Evolutionary conservation across 1,140 invertebrate species (phyloP), one percentile per base, ranked within the genome.

Genomic region (Bursaphelenchus mucronatus): DNA sequence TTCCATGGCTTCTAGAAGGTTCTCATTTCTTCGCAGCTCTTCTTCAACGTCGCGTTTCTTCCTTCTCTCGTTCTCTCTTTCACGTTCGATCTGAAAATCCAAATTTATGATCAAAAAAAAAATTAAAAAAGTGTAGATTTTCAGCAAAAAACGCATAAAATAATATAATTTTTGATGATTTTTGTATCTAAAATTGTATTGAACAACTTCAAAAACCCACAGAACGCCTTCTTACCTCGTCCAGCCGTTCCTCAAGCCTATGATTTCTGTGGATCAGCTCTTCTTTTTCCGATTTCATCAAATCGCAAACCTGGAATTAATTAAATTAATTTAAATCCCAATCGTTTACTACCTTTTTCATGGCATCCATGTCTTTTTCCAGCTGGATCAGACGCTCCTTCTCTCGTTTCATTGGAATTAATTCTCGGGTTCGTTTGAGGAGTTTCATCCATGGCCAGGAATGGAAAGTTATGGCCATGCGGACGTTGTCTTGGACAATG

Each of bases 1-100:
- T 53, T 77, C 73, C 70, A 77, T 66, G n/a, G 69, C 17, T 61
- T 63, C 67, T 17, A 78, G 49, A 11, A 78, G 57, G 15, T 78
- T 73, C 47, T 77, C 75, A 62, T 72, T 76, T n/a, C 72, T 62
- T 30, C 71, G 61, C 50, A 76, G 62, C 58, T 76, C 75, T 30
- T 21, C 21, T 45, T 63, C 61, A 13, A 78, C 64, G 45, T 71
- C 76, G 45, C 30, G 43, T 15, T 61, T 53, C 53, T 71, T 56
- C 15, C 39, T 43, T 45, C 69, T 40, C 44, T 71, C 43, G 21
- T 47, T 41, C 47, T 61, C 52, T 63, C 54, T 51, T 59, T 63
- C 51, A 45, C 62, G 39, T 62, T 66, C 49, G 11, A 61, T 45
- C 59, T 62, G 49, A 62, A 62, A 50, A 40, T 19, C 13, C 7